Conservation (phyloP, 2,113 vertebrate genomes). For the Tachuris rubrigastra region DNA sequence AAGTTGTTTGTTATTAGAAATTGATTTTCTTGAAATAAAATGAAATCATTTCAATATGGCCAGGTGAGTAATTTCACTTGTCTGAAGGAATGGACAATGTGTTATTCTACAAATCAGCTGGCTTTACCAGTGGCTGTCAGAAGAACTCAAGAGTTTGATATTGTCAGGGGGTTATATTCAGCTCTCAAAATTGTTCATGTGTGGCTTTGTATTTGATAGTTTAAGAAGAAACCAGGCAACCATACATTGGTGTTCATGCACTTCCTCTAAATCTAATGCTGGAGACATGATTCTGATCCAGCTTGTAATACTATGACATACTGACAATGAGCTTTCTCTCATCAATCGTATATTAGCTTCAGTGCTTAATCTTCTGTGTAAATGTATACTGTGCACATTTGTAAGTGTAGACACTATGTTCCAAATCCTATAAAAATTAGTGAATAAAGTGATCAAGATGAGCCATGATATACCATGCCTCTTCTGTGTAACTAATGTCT, state of each 20-base stretch:
- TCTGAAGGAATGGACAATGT: neutral
- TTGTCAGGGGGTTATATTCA: conserved; percentile 5
- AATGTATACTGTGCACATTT: neutral
- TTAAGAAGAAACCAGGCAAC: conserved; percentile 32
- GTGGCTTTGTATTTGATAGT: conserved; percentile 26
- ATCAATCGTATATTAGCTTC: neutral
- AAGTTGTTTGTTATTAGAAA: neutral
- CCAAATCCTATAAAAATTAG: neutral
- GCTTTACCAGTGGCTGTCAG: conserved; percentile 28
- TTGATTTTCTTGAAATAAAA: neutral
- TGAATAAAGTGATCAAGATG: neutral
- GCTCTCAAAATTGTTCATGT: conserved; percentile 47
- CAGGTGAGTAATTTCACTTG: neutral
- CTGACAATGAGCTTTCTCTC: neutral
- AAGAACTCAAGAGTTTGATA: conserved; percentile 19
- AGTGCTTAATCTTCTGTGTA: neutral
- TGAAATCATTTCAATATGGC: neutral
- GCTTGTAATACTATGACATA: neutral
- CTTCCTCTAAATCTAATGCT: conserved; percentile 2
- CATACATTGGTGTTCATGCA: neutral
- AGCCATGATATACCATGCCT: neutral
- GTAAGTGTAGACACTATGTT: neutral
- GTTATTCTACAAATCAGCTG: conserved; percentile 6
- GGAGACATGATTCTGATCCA: neutral
- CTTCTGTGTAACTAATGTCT: neutral